Evolutionary conservation across 2,888 invertebrate genomes (phyloP), one percentile per base, ranked within the genome.

Genomic region (Lochmaea capreae): DNA sequence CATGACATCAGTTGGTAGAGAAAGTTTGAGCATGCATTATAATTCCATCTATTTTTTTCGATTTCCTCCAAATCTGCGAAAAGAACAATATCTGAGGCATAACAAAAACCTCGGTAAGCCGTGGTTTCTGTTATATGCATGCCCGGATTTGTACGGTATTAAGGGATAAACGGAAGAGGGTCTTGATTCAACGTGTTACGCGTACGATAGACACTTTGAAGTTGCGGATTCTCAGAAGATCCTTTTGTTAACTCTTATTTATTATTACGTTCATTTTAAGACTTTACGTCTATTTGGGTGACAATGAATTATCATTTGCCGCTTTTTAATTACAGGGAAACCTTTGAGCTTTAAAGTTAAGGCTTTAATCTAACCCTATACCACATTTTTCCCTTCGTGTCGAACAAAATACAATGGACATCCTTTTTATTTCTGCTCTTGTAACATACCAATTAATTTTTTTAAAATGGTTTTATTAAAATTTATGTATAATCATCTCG

Each of bases 231-330:
- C 84, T 86, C 85, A 86, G 86, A 43, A 86, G 86, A 81, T 84
- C 82, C 86, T 86, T 87, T 87, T 87, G 87, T 87, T 84, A 85
- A 85, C 85, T 83, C 84, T 86, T 84, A 86, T 85, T 86, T 87
- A 86, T 87, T 86, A 87, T 87, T 86, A 83, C 86, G 85, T 87
- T 86, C 87, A 85, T 86, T 87, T 71, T 82, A 81, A 84, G 83
- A 83, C 84, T 84, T 83, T 84, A 80, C 82, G 81, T 82, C 83
- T 83, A 83, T 82, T 83, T 83, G 80, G 82, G 83, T 82, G 85
- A 85, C 85, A 85, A 86, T 86, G 86, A 86, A 84, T 86, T 86
- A 85, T 84, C 83, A 85, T 85, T 85, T 86, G 82, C 84, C 83
- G 83, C 84, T 84, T 86, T 87, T 87, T 86, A 87, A 87, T 87